These are phyloP conservation scores for Cephus spinipes DNA, from an alignment of 2,888 invertebrate genomes.

Conservation along the genomic window DNA sequence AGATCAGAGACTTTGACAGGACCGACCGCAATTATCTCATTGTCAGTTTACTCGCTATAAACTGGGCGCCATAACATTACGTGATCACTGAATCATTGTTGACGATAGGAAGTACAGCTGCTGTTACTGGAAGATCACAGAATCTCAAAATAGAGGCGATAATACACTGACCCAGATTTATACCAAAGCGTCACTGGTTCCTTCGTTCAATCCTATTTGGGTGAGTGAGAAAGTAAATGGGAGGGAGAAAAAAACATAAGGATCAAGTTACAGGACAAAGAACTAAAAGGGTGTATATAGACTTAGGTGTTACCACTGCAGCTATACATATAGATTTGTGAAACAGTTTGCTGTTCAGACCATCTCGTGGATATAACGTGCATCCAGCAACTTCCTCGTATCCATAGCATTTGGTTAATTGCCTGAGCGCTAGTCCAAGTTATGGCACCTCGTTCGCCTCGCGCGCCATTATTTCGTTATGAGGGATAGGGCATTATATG, in stretches of 20 bases:
- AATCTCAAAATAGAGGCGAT: constrained; percentile 62
- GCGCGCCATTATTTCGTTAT: constrained; percentile 58
- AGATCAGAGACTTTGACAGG: constrained; percentile 54
- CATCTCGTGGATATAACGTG: neutral
- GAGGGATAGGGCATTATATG: constrained; percentile 60
- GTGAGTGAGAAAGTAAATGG: neutral
- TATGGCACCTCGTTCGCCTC: constrained; percentile 56
- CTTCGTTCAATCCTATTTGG: neutral
- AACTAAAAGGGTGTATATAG: neutral
- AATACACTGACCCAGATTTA: constrained; percentile 43
- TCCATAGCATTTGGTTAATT: constrained; percentile 49
- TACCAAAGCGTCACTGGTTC: neutral
- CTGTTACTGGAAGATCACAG: constrained; percentile 53
- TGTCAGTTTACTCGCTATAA: constrained; percentile 55
- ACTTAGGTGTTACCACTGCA: neutral
- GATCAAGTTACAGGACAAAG: neutral
- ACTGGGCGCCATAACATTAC: constrained; percentile 53
- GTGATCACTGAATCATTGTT: constrained; percentile 64
- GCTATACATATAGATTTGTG: neutral
- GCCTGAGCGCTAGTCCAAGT: constrained; percentile 44
- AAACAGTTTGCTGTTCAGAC: neutral
- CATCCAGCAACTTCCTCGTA: constrained; percentile 16
- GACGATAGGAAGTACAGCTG: constrained; percentile 64
- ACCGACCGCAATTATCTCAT: constrained; percentile 31
- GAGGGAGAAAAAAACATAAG: neutral